phyloP scores from a whole-genome alignment of 2,888 invertebrate genomes.

The Lycocerus yunnanus region DNA sequence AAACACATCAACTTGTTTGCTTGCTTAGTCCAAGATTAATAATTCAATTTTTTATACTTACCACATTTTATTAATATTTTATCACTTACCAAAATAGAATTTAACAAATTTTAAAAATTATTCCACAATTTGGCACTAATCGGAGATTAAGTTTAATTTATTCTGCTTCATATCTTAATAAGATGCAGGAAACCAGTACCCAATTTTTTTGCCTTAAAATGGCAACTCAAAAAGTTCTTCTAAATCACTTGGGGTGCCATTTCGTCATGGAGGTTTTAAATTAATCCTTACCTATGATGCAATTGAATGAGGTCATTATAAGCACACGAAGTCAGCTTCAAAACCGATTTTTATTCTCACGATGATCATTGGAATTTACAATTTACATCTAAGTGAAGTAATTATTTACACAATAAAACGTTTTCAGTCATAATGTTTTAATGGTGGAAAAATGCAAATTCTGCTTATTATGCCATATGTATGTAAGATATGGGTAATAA shows the following conservation, averaged over 20 bases:
- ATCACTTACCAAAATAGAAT: background rate
- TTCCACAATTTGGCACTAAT: background rate
- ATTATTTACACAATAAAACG: slow-evolving; percentile 8
- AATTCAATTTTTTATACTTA: background rate
- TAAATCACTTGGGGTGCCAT: background rate
- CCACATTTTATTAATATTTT: background rate
- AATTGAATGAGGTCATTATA: slow-evolving; percentile 9
- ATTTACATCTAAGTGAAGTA: slow-evolving; percentile 5
- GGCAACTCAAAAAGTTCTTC: background rate
- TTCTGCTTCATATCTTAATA: background rate
- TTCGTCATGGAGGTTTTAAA: background rate
- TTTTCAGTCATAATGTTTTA: slow-evolving; percentile 4
- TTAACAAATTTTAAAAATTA: background rate
- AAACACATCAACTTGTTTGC: background rate
- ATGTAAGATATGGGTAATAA: background rate
- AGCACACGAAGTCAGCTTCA: background rate
- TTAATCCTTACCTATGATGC: slow-evolving; percentile 1
- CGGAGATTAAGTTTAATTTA: background rate
- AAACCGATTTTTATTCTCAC: slow-evolving; percentile 13
- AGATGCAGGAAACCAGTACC: background rate
- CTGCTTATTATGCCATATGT: background rate
- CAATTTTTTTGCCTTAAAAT: background rate
- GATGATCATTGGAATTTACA: background rate
- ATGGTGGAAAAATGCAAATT: background rate
- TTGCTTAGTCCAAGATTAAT: background rate